A percentile compares a stretch with the other conserved stretches of the same genome.
Evolutionary conservation across 1,140 invertebrate species (phyloP).

Genomic region (Drosophila persimilis): DNA sequence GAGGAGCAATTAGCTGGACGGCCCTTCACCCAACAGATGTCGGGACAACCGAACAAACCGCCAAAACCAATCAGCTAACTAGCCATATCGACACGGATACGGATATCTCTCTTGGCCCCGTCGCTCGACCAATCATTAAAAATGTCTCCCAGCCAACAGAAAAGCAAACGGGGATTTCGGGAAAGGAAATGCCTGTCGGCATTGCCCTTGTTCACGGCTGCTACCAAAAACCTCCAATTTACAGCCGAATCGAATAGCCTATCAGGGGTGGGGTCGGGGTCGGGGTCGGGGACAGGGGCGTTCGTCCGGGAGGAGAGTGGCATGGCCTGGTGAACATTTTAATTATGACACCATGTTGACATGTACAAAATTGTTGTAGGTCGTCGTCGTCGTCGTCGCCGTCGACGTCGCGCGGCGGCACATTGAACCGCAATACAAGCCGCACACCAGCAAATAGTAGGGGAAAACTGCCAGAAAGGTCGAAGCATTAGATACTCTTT

Average conservation of each 20-base stretch:
- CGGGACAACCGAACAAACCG: conserved; percentile 15
- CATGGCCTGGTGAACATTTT: conserved; percentile 70
- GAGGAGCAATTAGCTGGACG: conserved; percentile 47
- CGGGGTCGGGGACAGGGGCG: background rate
- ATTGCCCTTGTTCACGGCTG: conserved; percentile 36
- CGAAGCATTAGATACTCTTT: no score
- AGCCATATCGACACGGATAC: conserved; percentile 1
- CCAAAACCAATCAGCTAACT: conserved; percentile 56
- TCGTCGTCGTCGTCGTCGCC: conserved; percentile 28
- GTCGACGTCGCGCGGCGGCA: conserved; percentile 37
- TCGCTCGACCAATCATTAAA: conserved; percentile 54
- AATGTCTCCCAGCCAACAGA: conserved; percentile 58
- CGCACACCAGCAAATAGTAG: conserved; percentile 16
- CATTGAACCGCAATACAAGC: conserved; percentile 75
- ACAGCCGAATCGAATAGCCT: conserved; percentile 49
- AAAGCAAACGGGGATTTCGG: conserved; percentile 29
- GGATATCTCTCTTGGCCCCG: background rate
- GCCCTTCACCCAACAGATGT: conserved; percentile 34
- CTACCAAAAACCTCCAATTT: conserved; percentile 61
- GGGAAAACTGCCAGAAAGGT: no score
- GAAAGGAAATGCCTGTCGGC: conserved; percentile 52
- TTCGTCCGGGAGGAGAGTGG: background rate
- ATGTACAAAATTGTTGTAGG: conserved; percentile 77
- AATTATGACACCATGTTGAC: conserved; percentile 81
- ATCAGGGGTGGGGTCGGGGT: conserved; percentile 3